These are phyloP conservation scores for Zeuzera pyrina DNA, from an alignment of 2,888 invertebrate genomes.

Conservation along the genomic window DNA sequence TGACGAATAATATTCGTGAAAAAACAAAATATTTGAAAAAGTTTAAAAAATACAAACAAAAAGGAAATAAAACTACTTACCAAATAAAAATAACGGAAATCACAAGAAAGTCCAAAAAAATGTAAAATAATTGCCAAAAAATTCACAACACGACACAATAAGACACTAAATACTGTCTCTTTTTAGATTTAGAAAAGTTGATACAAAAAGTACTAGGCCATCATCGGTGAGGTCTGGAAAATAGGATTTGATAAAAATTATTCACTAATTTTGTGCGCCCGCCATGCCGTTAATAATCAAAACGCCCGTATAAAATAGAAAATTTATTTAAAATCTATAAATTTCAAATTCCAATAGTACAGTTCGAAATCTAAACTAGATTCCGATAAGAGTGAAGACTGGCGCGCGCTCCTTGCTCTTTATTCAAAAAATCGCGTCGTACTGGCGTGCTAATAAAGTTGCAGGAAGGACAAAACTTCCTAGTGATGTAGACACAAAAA, in stretches of 20 bases:
- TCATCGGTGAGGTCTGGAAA: conserved; percentile 46
- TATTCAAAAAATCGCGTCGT: conserved; percentile 58
- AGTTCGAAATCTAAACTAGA: too few species aligned
- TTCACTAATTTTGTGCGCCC: not conserved
- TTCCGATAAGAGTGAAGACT: conserved; percentile 11
- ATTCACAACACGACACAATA: conserved; percentile 2
- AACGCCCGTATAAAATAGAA: conserved; percentile 1
- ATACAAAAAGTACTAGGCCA: conserved; percentile 38
- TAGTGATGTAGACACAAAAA: conserved; percentile 51
- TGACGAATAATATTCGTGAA: conserved; percentile 5
- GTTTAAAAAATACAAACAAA: conserved; percentile 14
- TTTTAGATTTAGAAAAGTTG: conserved; percentile 40
- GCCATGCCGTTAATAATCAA: not conserved
- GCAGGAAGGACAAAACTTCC: conserved; percentile 51
- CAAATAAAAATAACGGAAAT: conserved; percentile 47
- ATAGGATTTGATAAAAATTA: conserved; percentile 4
- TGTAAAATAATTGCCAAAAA: conserved; percentile 34
- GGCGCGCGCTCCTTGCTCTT: conserved; percentile 42
- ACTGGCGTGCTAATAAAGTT: conserved; percentile 47
- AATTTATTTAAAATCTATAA: conserved; percentile 3
- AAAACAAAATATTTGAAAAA: conserved; percentile 13
- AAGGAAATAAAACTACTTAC: conserved; percentile 47
- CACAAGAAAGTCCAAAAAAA: conserved; percentile 55
- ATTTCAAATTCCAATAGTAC: conserved; percentile 1
- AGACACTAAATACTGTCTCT: conserved; percentile 14